Evolutionary conservation across 2,113 vertebrate genomes (phyloP).

Genomic region (Dipodomys spectabilis): DNA sequence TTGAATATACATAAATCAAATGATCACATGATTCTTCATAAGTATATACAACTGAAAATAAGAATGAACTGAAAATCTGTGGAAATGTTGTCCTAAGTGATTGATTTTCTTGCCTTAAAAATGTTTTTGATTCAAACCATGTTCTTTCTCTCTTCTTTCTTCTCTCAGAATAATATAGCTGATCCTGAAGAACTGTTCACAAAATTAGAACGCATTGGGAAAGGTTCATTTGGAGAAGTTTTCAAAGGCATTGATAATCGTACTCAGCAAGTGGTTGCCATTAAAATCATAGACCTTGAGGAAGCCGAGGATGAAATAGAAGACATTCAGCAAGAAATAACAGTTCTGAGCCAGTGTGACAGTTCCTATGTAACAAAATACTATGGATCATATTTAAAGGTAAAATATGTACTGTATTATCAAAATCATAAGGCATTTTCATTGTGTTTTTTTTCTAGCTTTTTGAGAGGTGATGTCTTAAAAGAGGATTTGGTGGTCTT

Average conservation of each 20-base stretch:
- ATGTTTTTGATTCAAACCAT: background rate
- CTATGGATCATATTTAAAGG: conserved; percentile 96
- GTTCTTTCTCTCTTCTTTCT: background rate
- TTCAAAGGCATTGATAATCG: conserved; percentile 97
- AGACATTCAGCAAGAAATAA: conserved; percentile 98
- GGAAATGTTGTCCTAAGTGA: conserved; percentile 5
- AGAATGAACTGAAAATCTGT: background rate
- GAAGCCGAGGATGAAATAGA: conserved; percentile 98
- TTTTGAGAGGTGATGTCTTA: conserved; percentile 59
- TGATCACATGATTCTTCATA: background rate
- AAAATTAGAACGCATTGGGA: conserved; percentile 95
- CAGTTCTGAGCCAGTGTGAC: conserved; percentile 96
- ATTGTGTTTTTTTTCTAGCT: conserved; percentile 59
- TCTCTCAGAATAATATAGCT: conserved; percentile 90
- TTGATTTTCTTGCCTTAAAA: conserved; percentile 45
- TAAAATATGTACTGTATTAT: conserved; percentile 78
- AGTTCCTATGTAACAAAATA: conserved; percentile 97
- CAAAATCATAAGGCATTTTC: conserved; percentile 73
- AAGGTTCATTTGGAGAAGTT: conserved; percentile 96
- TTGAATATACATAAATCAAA: background rate
- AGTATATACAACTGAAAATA: background rate
- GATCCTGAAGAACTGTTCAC: conserved; percentile 96
- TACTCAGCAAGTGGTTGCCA: conserved; percentile 94
- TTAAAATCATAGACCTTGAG: conserved; percentile 97
- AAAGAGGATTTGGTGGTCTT: conserved; percentile 66